Conservation (phyloP, 2,113 vertebrate genomes). For the Oophaga pumilio region DNA sequence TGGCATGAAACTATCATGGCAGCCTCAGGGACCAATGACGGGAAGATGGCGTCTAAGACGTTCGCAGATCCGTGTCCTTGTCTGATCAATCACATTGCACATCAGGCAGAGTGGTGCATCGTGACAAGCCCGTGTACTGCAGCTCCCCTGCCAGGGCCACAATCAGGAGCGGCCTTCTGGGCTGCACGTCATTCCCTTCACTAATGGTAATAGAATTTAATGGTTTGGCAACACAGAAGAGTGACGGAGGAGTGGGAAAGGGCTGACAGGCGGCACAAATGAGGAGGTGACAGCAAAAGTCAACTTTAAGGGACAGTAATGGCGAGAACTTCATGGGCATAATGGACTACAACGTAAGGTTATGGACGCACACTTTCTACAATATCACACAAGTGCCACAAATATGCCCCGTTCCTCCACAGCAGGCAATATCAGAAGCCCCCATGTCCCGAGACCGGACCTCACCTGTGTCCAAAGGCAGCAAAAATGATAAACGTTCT, state of each 20-base stretch:
- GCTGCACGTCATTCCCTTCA: neutral
- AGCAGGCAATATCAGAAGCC: neutral
- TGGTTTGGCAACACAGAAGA: slow-evolving; percentile 36
- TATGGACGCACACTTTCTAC: neutral
- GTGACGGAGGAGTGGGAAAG: slow-evolving; percentile 1
- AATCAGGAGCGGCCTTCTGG: neutral
- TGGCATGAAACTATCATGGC: neutral
- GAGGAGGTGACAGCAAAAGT: neutral
- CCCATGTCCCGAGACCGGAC: no score
- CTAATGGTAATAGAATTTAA: slow-evolving; percentile 34
- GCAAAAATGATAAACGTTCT: neutral
- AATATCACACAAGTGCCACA: neutral
- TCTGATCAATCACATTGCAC: slow-evolving; percentile 36
- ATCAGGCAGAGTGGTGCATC: neutral
- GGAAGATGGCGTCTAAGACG: neutral
- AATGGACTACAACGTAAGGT: neutral
- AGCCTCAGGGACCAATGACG: neutral
- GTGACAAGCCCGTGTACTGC: slow-evolving; percentile 11
- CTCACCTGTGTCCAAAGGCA: no score
- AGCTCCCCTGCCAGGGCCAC: slow-evolving; percentile 16
- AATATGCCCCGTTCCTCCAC: neutral
- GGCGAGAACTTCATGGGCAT: neutral
- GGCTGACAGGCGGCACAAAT: slow-evolving; percentile 1
- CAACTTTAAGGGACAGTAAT: neutral
- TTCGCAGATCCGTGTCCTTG: slow-evolving; percentile 28